Evolutionary conservation across 1,140 invertebrate species (phyloP).

Genomic region (Apis cerana): DNA sequence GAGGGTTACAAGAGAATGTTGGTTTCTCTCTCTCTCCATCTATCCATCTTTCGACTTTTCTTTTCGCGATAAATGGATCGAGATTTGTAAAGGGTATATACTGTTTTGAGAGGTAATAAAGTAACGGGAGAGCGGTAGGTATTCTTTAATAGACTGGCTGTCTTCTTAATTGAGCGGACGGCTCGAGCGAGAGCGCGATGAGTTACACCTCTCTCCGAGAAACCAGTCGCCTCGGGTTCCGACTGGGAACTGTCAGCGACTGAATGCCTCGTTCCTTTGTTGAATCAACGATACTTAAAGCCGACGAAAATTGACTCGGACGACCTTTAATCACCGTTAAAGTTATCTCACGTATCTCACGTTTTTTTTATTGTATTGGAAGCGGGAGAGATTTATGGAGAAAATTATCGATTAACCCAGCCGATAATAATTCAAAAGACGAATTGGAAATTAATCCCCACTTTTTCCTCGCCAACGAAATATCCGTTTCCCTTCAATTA

Average conservation of each 20-base stretch:
- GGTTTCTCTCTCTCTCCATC: no score
- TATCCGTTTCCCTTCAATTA: conserved; percentile 17
- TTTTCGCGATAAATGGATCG: not conserved
- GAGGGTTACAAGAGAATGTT: not conserved
- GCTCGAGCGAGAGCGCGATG: conserved; percentile 57
- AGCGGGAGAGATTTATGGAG: no score
- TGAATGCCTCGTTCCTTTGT: not conserved
- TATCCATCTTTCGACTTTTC: no score
- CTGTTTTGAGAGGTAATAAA: not conserved
- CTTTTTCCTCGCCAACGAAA: no score
- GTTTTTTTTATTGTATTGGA: no score
- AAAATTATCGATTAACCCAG: no score
- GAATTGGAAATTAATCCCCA: no score
- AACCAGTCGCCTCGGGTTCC: conserved; percentile 12
- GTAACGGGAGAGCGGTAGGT: not conserved
- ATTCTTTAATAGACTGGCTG: conserved; percentile 39
- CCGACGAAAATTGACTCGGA: no score
- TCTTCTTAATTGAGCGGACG: conserved; percentile 58
- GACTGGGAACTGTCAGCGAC: conserved; percentile 4
- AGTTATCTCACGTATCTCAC: no score
- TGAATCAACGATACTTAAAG: no score
- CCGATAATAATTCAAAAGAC: no score
- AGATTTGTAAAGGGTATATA: not conserved
- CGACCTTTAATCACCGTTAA: no score
- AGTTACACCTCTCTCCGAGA: conserved; percentile 31